These are phyloP conservation scores for Zootoca vivipara DNA, from an alignment of 2,113 vertebrate species.

Conservation along the genomic window DNA sequence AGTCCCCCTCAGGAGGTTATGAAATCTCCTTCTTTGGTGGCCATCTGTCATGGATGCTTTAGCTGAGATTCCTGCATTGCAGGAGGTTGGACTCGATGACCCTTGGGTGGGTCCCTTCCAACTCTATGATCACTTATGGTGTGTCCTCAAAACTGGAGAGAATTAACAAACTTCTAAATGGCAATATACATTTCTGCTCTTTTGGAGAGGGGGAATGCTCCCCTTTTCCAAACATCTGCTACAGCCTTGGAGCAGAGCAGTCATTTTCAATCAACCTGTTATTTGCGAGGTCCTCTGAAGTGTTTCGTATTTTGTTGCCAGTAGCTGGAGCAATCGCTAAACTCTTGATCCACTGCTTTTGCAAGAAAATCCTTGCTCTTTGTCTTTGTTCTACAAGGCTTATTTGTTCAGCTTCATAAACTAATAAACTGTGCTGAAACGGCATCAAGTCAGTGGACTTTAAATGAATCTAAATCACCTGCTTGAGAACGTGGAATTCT, in stretches of 20 bases:
- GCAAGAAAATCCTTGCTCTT: slow-evolving; percentile 36
- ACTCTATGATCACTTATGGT: background rate
- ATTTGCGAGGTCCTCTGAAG: background rate
- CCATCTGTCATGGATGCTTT: too few species aligned
- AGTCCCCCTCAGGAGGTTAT: too few species aligned
- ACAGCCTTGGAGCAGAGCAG: background rate
- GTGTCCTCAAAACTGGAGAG: background rate
- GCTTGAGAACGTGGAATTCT: slow-evolving; percentile 33
- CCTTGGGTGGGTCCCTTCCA: too few species aligned
- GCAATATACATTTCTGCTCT: background rate
- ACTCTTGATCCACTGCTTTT: slow-evolving; percentile 16
- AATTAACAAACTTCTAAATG: background rate
- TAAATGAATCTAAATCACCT: slow-evolving; percentile 16
- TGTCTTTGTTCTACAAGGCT: slow-evolving; percentile 26
- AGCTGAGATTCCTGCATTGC: too few species aligned
- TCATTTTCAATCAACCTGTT: slow-evolving; percentile 39
- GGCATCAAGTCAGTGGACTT: slow-evolving; percentile 31
- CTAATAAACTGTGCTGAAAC: slow-evolving; percentile 43
- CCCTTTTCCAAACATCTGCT: slow-evolving; percentile 17
- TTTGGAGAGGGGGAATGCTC: background rate
- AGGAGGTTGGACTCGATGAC: too few species aligned
- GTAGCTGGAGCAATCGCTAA: slow-evolving; percentile 32
- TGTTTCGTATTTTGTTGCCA: slow-evolving; percentile 15
- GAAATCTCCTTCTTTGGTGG: too few species aligned
- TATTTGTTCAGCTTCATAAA: slow-evolving; percentile 46